Percentiles rank a stretch among this genome's conserved stretches.
These are phyloP conservation scores for Grus americana DNA, from an alignment of 2,113 vertebrate genomes.

Conservation along the genomic window DNA sequence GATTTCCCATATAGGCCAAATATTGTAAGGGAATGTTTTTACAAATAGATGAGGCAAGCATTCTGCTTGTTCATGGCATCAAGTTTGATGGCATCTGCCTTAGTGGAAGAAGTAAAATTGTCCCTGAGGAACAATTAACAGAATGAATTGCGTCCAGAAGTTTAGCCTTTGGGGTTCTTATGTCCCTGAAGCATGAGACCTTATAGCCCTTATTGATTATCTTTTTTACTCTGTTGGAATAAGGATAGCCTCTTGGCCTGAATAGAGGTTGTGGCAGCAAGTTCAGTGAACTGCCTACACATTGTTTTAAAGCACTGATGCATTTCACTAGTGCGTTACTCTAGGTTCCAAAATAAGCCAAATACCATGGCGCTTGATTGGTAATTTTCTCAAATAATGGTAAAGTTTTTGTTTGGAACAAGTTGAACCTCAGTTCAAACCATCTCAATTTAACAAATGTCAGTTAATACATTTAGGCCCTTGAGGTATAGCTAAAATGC, in stretches of 20 bases:
- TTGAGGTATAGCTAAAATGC: conserved; percentile 12
- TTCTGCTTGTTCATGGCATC: neutral
- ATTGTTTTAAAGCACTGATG: neutral
- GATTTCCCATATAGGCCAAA: neutral
- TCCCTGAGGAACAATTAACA: neutral
- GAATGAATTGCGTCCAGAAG: neutral
- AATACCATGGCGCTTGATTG: neutral
- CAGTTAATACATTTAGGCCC: neutral
- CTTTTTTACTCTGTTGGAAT: neutral
- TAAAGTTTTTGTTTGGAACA: neutral
- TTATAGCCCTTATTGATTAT: neutral
- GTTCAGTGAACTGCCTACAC: neutral
- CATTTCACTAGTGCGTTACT: neutral
- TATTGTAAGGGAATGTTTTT: neutral
- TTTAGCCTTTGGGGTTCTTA: neutral
- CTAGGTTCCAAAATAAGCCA: neutral
- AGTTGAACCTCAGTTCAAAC: neutral
- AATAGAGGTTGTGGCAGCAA: neutral
- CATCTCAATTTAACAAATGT: conserved; percentile 14
- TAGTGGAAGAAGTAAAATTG: neutral
- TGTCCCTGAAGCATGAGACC: neutral
- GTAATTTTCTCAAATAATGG: neutral
- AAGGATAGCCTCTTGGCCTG: neutral
- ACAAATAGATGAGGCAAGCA: neutral
- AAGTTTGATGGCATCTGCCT: neutral